A percentile compares a stretch with the other conserved stretches of the same genome.
Conservation (phyloP, 1,140 invertebrate genomes). For the Oryctes rhinoceros region DNA sequence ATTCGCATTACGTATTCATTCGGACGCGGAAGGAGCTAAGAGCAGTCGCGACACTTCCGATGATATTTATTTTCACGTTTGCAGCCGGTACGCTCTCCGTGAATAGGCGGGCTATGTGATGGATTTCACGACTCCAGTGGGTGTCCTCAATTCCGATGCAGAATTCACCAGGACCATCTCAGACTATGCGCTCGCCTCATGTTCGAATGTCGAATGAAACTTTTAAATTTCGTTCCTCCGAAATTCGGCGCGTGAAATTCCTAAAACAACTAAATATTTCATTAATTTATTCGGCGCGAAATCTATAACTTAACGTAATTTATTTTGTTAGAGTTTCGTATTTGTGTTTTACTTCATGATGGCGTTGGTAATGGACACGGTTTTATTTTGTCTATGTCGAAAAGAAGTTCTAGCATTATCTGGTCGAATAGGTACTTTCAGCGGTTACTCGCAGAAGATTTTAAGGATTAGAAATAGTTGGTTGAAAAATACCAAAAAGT, state of each 20-base stretch:
- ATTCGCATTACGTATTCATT: constrained; percentile 51
- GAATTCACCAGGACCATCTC: constrained; percentile 55
- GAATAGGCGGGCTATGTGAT: constrained; percentile 56
- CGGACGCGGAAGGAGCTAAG: constrained; percentile 38
- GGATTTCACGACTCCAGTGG: constrained; percentile 58
- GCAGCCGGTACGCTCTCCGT: constrained; percentile 48
- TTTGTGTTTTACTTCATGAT: neutral
- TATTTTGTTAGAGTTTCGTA: no score
- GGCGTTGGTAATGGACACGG: no score
- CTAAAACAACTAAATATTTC: neutral
- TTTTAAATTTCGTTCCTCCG: neutral
- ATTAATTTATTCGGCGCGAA: neutral
- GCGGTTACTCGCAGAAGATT: no score
- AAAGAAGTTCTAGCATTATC: no score
- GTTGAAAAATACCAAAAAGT: no score
- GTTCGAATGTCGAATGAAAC: neutral
- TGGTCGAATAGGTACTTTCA: no score
- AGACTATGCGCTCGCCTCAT: neutral
- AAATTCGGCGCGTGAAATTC: neutral
- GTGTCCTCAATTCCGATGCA: constrained; percentile 57
- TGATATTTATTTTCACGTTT: constrained; percentile 54
- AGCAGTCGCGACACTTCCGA: constrained; percentile 45
- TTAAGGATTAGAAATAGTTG: no score
- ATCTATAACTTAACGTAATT: no score
- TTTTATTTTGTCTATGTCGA: no score